A percentile compares a stretch with the other conserved stretches of the same genome.
phyloP scores from a whole-genome alignment of 2,797 vertebrate genomes.

The Sebastes cheni region DNA sequence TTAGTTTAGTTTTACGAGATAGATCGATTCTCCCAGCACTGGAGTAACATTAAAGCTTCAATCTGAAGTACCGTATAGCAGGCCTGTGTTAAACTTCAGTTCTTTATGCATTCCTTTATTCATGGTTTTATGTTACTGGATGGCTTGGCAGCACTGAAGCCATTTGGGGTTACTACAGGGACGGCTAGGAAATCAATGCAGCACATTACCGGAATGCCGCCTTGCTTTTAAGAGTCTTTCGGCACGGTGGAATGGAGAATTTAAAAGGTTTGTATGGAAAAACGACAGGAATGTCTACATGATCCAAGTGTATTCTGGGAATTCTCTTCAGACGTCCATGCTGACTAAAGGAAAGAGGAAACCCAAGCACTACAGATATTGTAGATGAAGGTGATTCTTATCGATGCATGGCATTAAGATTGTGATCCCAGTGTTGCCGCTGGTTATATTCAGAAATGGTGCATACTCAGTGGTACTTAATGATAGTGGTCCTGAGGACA shows the following conservation, averaged over 20 bases:
- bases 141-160: conserved; percentile 38
- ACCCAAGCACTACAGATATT: conserved; percentile 21
- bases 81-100: neutral
- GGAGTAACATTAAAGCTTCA: neutral
- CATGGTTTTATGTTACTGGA: conserved; percentile 46
- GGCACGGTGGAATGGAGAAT: conserved; percentile 32
- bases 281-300: conserved; percentile 49
- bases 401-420: conserved; percentile 19
- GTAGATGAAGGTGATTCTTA: conserved; percentile 28
- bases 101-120: conserved; percentile 36
- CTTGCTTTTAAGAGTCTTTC: conserved; percentile 56
- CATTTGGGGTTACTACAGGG: conserved; percentile 24
- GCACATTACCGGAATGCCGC: conserved; percentile 54
- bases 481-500: neutral
- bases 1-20: conserved; percentile 12
- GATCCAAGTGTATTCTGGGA: conserved; percentile 50
- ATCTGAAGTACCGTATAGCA: neutral
- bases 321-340: conserved; percentile 26
- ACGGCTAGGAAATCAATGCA: conserved; percentile 62
- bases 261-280: conserved; percentile 51
- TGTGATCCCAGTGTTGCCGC: neutral
- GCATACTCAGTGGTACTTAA: neutral
- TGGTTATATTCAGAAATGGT: conserved; percentile 1
- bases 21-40: neutral
- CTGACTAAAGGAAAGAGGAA: conserved; percentile 64